Evolutionary conservation across 2,113 vertebrate species (phyloP), one percentile per base, ranked within the genome.

Genomic region (Phaetusa simplex): DNA sequence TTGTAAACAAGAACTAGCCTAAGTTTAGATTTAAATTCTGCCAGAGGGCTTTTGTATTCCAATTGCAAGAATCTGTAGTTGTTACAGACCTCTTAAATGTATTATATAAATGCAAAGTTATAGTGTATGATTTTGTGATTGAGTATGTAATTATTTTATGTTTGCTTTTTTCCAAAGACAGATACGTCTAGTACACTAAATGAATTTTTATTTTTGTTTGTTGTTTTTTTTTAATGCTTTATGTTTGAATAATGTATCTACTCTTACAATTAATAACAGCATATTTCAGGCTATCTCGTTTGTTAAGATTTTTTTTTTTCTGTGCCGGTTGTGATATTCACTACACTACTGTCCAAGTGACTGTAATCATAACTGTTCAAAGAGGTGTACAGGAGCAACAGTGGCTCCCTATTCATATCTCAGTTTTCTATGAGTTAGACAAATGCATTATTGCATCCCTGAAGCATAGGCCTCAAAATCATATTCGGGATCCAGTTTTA

Each of bases 1-100:
- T 66, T 87, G 58, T 85, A 71, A 92, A 91, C 86, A 96, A 82
- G 83, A 74, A 50, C 72, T 82, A 9, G 77, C 70, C 86, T 89
- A 62, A 15, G 2, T 49, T 80, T 89, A 86, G 52, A 56, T 67
- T 82, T 90, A 15, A 66, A 61, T 92, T 90, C 86, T 90, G 45
- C 73, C 22, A 61, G 64, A 53, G 67, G 79, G 80, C 30, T 86
- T 86, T 87, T 89, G 55, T 92, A 65, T 83, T 94, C 34, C 67
- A 83, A 1, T 70, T 82, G 71, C n/a, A 92, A 84, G 71, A 69
- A 88, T 52, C 45, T 42, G 56, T 65, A 71, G 22, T 49, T 77
- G 50, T 38, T 91, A 34, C 36, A 72, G 42, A 70, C 19, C 7
- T 90, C 27, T 72, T 72, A 66, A 80, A 52, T 74, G 29, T 42